Conservation (phyloP, 2,888 invertebrate genomes). For the Troides oblongomaculatus region DNA sequence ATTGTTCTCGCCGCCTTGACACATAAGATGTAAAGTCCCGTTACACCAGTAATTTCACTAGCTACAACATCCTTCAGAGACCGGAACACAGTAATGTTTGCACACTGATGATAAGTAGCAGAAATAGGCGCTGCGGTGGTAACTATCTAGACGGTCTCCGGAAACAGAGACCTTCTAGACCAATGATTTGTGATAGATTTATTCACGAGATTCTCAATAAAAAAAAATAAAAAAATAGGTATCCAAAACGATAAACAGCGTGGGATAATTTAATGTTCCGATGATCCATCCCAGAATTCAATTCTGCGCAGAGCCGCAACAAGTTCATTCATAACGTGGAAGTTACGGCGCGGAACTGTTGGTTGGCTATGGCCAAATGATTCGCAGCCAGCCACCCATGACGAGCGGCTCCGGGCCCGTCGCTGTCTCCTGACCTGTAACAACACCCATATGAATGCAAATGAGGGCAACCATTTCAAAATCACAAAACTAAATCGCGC, state of each 20-base stretch:
- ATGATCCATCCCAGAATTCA: conserved; percentile 20
- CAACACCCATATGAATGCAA: conserved; percentile 27
- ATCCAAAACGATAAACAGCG: background rate
- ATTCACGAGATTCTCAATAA: background rate
- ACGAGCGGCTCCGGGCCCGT: conserved; percentile 33
- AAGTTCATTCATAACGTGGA: conserved; percentile 58
- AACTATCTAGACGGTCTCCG: no score
- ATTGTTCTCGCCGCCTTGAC: no score
- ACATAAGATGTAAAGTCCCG: no score
- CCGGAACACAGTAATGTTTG: no score
- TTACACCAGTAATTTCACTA: no score
- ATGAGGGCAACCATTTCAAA: conserved; percentile 5
- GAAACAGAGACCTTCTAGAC: no score
- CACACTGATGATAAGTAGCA: no score
- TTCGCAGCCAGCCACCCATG: conserved; percentile 50
- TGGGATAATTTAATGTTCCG: background rate
- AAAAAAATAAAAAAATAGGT: background rate
- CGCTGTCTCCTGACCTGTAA: conserved; percentile 26
- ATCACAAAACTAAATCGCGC: conserved; percentile 1
- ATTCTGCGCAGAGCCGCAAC: conserved; percentile 61
- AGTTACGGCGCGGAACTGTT: conserved; percentile 54
- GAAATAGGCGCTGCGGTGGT: no score
- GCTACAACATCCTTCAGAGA: no score
- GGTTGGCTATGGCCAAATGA: conserved; percentile 50
- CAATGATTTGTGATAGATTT: no score